Conservation (phyloP, 2,113 vertebrate genomes). For the Chaetops frenatus region DNA sequence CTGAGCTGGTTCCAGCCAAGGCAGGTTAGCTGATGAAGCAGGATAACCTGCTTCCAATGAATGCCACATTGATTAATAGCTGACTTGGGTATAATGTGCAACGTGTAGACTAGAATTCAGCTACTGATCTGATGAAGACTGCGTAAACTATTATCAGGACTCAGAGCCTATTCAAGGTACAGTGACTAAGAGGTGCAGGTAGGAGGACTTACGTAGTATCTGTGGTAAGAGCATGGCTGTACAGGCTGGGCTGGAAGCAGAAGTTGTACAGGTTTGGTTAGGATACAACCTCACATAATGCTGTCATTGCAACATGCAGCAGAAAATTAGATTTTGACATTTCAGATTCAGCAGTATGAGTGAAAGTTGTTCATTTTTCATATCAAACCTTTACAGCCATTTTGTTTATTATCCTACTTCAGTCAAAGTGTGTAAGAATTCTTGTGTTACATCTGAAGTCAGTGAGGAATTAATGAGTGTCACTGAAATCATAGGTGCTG, state of each 20-base stretch:
- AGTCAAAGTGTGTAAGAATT: not conserved
- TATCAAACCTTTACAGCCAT: not conserved
- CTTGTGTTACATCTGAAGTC: not conserved
- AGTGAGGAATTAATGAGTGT: not conserved
- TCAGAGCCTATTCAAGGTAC: not conserved
- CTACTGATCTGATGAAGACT: not conserved
- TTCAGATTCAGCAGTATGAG: not conserved
- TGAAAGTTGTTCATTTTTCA: not conserved
- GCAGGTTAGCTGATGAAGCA: not conserved
- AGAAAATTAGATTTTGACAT: not conserved
- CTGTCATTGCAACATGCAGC: not conserved
- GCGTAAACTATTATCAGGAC: not conserved
- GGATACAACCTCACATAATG: not conserved
- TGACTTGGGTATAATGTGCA: not conserved
- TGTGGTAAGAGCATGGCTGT: not conserved
- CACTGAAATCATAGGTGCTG: not conserved
- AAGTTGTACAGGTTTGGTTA: not conserved
- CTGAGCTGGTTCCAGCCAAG: not conserved
- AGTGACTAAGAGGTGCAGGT: not conserved
- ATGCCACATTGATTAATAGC: not conserved
- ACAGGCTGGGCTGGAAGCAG: not conserved
- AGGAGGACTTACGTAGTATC: not conserved
- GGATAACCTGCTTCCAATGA: not conserved
- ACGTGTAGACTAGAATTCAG: not conserved
- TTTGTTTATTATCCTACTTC: not conserved